Percentiles rank a stretch among this genome's conserved stretches.
These are phyloP conservation scores for Orthosia cruda DNA, from an alignment of 2,888 invertebrate species.

Conservation along the genomic window DNA sequence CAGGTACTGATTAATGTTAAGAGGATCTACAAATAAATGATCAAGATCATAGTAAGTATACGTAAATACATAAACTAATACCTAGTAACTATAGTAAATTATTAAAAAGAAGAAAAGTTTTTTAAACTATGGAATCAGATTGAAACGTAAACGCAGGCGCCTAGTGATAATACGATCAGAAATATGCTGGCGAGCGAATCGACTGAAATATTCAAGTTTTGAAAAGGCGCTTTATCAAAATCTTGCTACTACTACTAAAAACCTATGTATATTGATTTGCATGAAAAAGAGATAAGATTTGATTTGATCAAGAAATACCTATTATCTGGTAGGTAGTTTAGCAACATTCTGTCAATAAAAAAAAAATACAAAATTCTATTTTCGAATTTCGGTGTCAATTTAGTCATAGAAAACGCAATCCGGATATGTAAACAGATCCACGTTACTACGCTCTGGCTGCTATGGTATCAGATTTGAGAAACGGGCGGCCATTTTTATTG, in stretches of 20 bases:
- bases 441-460: background rate
- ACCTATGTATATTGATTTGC: background rate
- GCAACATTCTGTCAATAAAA: background rate
- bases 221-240: constrained; percentile 29
- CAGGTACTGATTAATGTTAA: background rate
- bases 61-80: too few relatives aligned
- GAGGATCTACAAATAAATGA: background rate
- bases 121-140: background rate
- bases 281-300: too few relatives aligned
- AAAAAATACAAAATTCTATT: background rate
- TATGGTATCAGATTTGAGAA: constrained; percentile 20
- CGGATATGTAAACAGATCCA: constrained; percentile 43
- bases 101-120: background rate
- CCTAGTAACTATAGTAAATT: too few relatives aligned
- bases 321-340: background rate
- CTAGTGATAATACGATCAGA: constrained; percentile 6
- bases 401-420: constrained; percentile 18
- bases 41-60: too few relatives aligned
- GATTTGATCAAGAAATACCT: too few relatives aligned
- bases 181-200: background rate
- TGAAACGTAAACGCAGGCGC: constrained; percentile 18
- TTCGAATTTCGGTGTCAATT: constrained; percentile 28
- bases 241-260: background rate
- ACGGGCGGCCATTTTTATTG: constrained; percentile 8
- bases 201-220: constrained; percentile 17